Conservation (phyloP, 2,888 invertebrate genomes). For the Tillus elongatus region DNA sequence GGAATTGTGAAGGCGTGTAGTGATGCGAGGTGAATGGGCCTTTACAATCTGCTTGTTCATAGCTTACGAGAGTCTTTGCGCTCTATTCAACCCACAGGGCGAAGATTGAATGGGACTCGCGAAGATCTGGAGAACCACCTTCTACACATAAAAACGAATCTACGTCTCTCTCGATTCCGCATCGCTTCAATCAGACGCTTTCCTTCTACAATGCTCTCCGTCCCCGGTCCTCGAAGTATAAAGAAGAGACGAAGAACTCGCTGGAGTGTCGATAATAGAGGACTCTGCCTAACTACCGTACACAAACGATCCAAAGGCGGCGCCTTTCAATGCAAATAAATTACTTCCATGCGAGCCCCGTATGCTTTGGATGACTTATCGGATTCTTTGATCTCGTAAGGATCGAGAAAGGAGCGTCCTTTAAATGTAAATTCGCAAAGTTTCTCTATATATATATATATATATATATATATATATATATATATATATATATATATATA, state of each 20-base stretch:
- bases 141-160: slow-evolving; percentile 21
- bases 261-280: slow-evolving; percentile 26
- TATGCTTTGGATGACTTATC: slow-evolving; percentile 28
- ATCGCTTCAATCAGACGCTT: slow-evolving; percentile 13
- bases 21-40: slow-evolving; percentile 17
- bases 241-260: slow-evolving; percentile 22
- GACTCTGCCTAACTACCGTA: slow-evolving; percentile 26
- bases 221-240: slow-evolving; percentile 12
- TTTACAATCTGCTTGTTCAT: slow-evolving; percentile 22
- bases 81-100: slow-evolving; percentile 21
- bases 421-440: slow-evolving; percentile 20
- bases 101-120: slow-evolving; percentile 22
- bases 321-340: slow-evolving; percentile 29
- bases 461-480: too few species aligned
- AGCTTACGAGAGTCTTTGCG: slow-evolving; percentile 22
- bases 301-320: slow-evolving; percentile 24
- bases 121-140: slow-evolving; percentile 19
- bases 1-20: neutral
- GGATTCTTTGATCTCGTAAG: slow-evolving; percentile 25
- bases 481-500: too few species aligned
- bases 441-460: too few species aligned
- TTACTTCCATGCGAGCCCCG: slow-evolving; percentile 27
- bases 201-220: slow-evolving; percentile 11
- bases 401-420: slow-evolving; percentile 14
- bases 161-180: slow-evolving; percentile 17